Evolutionary conservation across 2,797 vertebrate species (phyloP), one percentile per base, ranked within the genome.

Genomic region (Tenualosa thibaudeaui): DNA sequence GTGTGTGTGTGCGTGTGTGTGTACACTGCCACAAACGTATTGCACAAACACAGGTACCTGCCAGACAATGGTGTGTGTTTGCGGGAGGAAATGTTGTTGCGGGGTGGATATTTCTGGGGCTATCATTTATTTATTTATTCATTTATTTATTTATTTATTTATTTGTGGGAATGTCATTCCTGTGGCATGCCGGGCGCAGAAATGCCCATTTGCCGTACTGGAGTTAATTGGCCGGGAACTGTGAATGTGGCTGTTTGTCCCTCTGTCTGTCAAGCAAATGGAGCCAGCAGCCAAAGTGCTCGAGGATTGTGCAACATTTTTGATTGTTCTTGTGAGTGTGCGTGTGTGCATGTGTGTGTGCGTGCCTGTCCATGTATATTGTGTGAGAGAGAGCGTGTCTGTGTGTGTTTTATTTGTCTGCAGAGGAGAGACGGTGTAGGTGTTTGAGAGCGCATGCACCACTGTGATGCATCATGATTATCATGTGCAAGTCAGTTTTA

Each of bases 151-250:
- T 17, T 88, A 54, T 51, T 54, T 31, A 31, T 31, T 31, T 31
- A 31, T 31, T 31, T 82, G 81, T 26, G n/a, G 51, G 81, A 24
- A 54, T 82, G 88, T 87, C 85, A 83, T 78, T 82, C 81, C 84
- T 71, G 46, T 85, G 88, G 13, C 62, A 31, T 10, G 86, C 89
- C 87, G 86, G 84, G 87, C 84, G 78, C 83, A 86, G 81, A 58
- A 40, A 71, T 85, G 84, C 84, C 84, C 85, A 86, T 86, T 86
- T 86, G 81, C 86, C 24, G 82, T 83, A 85, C 82, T 65, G 84
- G 78, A 84, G 88, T 85, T 89, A 86, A 84, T 83, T 90, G 86
- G 85, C 81, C 81, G 81, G 81, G 83, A 53, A 83, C 85, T 78
- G 85, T 81, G 84, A 87, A 86, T 78, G 65, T 58, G 49, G 40